These are phyloP conservation scores for Rhizomys pruinosus DNA, from an alignment of 2,113 vertebrate genomes.

Conservation along the genomic window DNA sequence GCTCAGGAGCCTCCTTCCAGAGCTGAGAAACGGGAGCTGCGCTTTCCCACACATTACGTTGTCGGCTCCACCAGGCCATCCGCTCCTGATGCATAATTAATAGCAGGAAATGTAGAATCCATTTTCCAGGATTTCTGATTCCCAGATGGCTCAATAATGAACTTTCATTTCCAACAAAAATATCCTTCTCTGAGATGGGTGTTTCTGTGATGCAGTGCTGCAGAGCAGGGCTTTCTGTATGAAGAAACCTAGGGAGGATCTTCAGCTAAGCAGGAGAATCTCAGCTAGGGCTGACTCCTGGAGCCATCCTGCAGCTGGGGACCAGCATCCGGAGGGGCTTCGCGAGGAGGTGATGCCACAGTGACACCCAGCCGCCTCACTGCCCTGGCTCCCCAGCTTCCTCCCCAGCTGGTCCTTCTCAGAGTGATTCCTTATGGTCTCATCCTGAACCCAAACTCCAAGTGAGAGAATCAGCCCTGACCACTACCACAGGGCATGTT, in stretches of 20 bases:
- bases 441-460: slow-evolving; percentile 61
- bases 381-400: no score
- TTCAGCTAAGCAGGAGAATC: rapidly evolving
- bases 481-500: slow-evolving; percentile 45
- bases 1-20: background rate
- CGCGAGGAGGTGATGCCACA: no score
- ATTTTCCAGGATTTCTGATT: slow-evolving; percentile 43
- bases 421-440: background rate
- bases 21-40: background rate
- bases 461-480: background rate
- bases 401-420: background rate
- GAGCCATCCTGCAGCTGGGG: background rate
- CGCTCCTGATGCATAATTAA: slow-evolving; percentile 59
- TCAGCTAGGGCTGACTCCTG: rapidly evolving
- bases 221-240: rapidly evolving
- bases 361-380: background rate
- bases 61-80: background rate
- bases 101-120: slow-evolving; percentile 18
- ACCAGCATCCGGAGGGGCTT: no score
- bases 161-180: slow-evolving; percentile 33
- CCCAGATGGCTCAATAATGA: slow-evolving; percentile 59
- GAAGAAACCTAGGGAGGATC: rapidly evolving
- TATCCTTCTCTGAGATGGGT: background rate
- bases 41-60: background rate
- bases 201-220: rapidly evolving